Conservation (phyloP, 2,797 vertebrate genomes). For the Falco naumanni region DNA sequence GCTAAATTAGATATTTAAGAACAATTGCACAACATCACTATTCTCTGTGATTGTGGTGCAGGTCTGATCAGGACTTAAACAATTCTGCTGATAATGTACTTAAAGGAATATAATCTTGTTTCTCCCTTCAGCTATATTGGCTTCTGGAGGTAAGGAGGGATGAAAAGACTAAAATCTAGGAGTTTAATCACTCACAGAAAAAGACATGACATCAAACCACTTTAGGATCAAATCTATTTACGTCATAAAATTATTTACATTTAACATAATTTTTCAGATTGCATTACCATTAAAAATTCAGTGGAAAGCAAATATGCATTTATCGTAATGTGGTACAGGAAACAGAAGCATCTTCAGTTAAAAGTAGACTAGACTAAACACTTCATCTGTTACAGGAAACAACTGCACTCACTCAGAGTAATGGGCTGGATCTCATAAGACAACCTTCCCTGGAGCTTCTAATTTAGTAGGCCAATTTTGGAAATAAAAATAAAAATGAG, state of each 20-base stretch:
- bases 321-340: not conserved
- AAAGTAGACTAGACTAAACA: not conserved
- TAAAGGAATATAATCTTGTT: not conserved
- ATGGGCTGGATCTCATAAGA: not conserved
- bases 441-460: not conserved
- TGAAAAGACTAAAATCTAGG: not conserved
- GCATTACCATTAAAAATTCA: slow-evolving; percentile 7
- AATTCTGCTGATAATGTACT: not conserved
- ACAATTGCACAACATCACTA: not conserved
- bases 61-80: not conserved
- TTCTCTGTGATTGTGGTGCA: not conserved
- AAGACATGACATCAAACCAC: not conserved
- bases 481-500: not conserved
- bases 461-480: not conserved
- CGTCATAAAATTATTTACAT: not conserved
- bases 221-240: not conserved
- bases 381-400: not conserved
- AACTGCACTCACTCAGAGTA: not conserved
- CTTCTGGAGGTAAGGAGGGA: not conserved
- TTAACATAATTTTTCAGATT: not conserved
- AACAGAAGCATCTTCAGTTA: slow-evolving; percentile 3
- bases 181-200: not conserved
- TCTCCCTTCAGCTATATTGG: not conserved
- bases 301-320: not conserved
- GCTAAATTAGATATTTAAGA: not conserved